Evolutionary conservation across 2,888 invertebrate genomes (phyloP), one percentile per base, ranked within the genome.

Genomic region (Julus scanicus): DNA sequence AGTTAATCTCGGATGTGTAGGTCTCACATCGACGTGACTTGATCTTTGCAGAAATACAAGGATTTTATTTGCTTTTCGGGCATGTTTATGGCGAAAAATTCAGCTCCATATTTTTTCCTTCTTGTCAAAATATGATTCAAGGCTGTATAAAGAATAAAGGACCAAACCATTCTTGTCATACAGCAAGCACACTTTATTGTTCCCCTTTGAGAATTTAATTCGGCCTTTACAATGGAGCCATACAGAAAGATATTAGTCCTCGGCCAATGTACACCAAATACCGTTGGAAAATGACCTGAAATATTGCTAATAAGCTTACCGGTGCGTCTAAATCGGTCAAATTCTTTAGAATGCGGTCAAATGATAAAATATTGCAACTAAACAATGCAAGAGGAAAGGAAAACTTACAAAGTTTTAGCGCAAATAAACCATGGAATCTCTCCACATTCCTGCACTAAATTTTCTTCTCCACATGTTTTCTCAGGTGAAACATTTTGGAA

Each of bases 111-210:
- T 29, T 80, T 80, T 63, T 80, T 80, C 37, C 71, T 71, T 11
- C 29, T 11, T 80, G 80, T 80, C 80, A 80, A 80, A 80, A 80
- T 80, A 80, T 80, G 80, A 80, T 80, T 80, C 80, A 80, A 80
- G 80, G 13, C 80, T 37, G 80, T 29, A 80, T 80, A 80, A 80
- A 80, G 80, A 80, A 80, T 37, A 80, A 80, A 80, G 80, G 80
- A 80, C 37, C 80, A 11, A 80, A 29, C 80, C 80, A 80, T 80
- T 80, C 37, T 80, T 80, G 80, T 80, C 80, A 13, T 80, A 80
- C 29, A 37, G 71, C 11, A 80, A 80, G 37, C 80, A 15, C 80
- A 80, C 80, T 80, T 80, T 80, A 80, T 37, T 11, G 37, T 37
- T 13, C 37, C 80, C 63, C 80, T 80, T 80, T 37, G 80, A 80